Evolutionary conservation across 2,113 vertebrate species (phyloP), one percentile per base, ranked within the genome.

Genomic region (Leptosomus discolor): DNA sequence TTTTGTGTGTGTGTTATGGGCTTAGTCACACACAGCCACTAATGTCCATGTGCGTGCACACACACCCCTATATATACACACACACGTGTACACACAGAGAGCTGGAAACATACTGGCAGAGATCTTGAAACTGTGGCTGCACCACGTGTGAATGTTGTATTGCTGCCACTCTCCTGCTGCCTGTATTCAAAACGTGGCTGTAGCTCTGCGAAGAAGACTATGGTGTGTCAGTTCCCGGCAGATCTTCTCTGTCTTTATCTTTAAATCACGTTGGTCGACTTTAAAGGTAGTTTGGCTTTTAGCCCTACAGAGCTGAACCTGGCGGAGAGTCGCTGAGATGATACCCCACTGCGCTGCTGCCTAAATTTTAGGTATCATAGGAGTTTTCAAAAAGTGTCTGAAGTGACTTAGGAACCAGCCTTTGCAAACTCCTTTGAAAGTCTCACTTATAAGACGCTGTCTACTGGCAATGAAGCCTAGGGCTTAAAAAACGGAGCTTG

Each of bases 41-140:
- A 23, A 22, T 6, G 20, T 7, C 12, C 27, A 16, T 9, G 21
- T 29, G 8, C 3, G 3, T 1, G 10, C 26, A n/a, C n/a, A n/a
- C n/a, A n/a, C n/a, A n/a, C n/a, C n/a, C n/a, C n/a, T n/a, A n/a
- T n/a, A n/a, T n/a, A 3, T 11, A 21, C 34, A 26, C 32, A 10
- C 16, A 32, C 54, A 51, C 12, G 26, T 9, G 14, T 15, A 7
- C 4, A 26, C 2, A 46, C 5, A 8, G 11, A 58, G 61, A 41
- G 12, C 46, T 45, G 63, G 56, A 74, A 58, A 37, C 15, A 1
- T 12, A 3, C 6, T 15, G n/a, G 34, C 45, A 46, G 61, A 39
- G 63, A 6, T 50, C 37, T 45, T 13, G n/a, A 50, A 51, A 22
- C 10, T 8, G 27, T 4, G 14, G 5, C 2, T 20, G 21, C 8